Evolutionary conservation across 2,888 invertebrate species (phyloP).

Genomic region (Lasioglossum oenotherae): DNA sequence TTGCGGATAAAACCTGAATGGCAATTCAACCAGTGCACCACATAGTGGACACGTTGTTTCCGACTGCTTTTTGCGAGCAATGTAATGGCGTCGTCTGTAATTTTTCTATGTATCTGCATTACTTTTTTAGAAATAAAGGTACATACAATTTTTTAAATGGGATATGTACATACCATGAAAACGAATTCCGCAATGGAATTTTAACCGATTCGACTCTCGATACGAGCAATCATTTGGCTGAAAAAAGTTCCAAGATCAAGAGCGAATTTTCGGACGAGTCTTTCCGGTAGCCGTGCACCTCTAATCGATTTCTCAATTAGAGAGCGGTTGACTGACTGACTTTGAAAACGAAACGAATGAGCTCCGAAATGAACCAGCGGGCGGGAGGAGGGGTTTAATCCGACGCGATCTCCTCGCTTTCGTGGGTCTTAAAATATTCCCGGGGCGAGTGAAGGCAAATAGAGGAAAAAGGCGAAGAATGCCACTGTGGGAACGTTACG

Average conservation of each 20-base stretch:
- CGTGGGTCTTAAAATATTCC: not conserved
- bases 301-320: not conserved
- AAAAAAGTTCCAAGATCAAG: too few relatives aligned
- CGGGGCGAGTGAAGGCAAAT: not conserved
- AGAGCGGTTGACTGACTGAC: not conserved
- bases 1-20: conserved; percentile 34
- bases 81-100: too few relatives aligned
- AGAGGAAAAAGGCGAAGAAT: conserved; percentile 42
- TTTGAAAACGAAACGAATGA: not conserved
- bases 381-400: not conserved
- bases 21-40: not conserved
- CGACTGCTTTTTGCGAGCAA: not conserved
- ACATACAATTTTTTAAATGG: too few relatives aligned
- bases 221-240: too few relatives aligned
- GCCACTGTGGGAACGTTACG: conserved; percentile 48
- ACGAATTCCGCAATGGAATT: too few relatives aligned
- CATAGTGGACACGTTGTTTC: not conserved
- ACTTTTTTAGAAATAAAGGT: too few relatives aligned
- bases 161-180: too few relatives aligned
- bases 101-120: too few relatives aligned
- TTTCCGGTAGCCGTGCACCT: too few relatives aligned
- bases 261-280: too few relatives aligned
- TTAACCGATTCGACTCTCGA: too few relatives aligned
- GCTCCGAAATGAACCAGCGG: not conserved
- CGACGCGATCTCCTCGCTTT: not conserved